Percentiles rank a stretch among this genome's conserved stretches.
Conservation (phyloP, 2,113 vertebrate genomes). For the Petaurus breviceps region DNA sequence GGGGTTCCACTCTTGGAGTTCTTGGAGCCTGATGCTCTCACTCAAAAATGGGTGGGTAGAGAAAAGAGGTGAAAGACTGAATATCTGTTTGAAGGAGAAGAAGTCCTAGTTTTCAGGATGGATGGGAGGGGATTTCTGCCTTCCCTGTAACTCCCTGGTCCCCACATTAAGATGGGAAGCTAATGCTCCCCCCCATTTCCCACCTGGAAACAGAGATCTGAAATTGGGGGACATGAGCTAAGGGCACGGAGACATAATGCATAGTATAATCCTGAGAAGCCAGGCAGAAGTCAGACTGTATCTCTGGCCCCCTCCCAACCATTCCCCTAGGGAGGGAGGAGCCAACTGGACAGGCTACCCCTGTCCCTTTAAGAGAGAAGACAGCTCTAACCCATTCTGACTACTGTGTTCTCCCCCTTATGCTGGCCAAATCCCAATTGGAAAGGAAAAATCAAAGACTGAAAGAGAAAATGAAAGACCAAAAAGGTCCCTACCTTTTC, state of each 20-base stretch:
- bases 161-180: neutral
- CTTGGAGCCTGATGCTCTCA: neutral
- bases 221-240: neutral
- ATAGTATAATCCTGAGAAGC: neutral
- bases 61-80: neutral
- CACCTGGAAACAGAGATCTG: neutral
- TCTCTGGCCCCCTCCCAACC: constrained; percentile 31
- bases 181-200: neutral
- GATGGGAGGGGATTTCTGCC: neutral
- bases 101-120: neutral
- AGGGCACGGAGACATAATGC: neutral
- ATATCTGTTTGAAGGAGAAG: neutral
- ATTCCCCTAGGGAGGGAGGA: constrained; percentile 53
- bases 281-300: constrained; percentile 51
- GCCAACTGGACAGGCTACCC: constrained; percentile 36
- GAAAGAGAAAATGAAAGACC: constrained; percentile 28
- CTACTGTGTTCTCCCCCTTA: constrained; percentile 61
- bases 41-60: neutral
- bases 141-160: neutral
- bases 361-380: constrained; percentile 60
- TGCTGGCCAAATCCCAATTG: constrained; percentile 51
- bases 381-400: constrained; percentile 62
- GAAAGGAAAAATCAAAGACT: constrained; percentile 74
- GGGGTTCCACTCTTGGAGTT: neutral
- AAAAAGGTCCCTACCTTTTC: constrained; percentile 50